Conservation (phyloP, 1,140 invertebrate genomes). For the Drosophila ambigua region DNA sequence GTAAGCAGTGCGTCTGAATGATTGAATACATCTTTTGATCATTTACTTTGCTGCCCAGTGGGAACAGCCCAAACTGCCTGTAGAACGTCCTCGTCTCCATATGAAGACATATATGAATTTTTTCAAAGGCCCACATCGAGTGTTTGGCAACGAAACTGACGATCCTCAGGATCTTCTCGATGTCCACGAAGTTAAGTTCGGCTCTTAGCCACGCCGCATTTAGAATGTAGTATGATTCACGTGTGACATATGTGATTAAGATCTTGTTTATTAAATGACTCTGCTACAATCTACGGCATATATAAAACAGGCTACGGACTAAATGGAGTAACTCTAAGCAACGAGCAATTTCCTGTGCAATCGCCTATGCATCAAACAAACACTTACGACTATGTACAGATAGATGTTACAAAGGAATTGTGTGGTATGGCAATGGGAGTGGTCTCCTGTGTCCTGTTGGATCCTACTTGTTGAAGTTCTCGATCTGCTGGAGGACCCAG, state of each 20-base stretch:
- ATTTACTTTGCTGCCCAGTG: too few species aligned
- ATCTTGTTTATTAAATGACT: conserved; percentile 64
- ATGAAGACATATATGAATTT: too few species aligned
- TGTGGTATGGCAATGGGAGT: conserved; percentile 56
- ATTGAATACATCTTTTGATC: too few species aligned
- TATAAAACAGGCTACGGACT: conserved; percentile 64
- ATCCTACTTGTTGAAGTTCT: conserved; percentile 78
- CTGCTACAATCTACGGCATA: conserved; percentile 33
- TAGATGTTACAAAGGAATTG: conserved; percentile 45
- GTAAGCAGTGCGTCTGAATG: too few species aligned
- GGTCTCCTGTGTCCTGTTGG: background rate
- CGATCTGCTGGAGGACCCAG: conserved; percentile 82
- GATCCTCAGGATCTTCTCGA: too few species aligned
- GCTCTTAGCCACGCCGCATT: too few species aligned
- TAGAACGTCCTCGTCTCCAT: too few species aligned
- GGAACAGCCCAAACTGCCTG: too few species aligned
- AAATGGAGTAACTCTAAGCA: conserved; percentile 13
- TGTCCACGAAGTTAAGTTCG: too few species aligned
- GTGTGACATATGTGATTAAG: conserved; percentile 25
- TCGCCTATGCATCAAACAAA: conserved; percentile 14
- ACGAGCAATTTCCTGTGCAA: conserved; percentile 34
- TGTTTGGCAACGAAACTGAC: too few species aligned
- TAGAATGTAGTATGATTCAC: too few species aligned
- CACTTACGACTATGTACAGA: conserved; percentile 39
- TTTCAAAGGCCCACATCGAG: too few species aligned